Percentiles rank a stretch among this genome's conserved stretches.
Conservation (phyloP, 2,113 vertebrate genomes). For the Periophthalmus modestus region DNA sequence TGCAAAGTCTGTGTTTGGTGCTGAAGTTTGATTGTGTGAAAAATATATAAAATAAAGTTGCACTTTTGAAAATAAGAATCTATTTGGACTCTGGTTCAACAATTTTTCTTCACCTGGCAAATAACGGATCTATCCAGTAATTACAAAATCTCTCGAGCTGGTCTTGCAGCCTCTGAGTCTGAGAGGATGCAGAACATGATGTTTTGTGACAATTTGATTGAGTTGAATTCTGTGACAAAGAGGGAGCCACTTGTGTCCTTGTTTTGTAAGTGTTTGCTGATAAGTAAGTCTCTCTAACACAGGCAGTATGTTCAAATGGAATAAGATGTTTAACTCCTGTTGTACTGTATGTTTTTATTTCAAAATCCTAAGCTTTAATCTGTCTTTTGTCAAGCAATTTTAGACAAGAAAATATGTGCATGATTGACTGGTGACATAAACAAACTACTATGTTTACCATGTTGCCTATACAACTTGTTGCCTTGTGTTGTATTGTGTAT, state of each 20-base stretch:
- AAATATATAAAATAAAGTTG: not conserved
- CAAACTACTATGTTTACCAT: constrained; percentile 55
- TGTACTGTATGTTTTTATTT: constrained; percentile 40
- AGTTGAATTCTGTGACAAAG: not conserved
- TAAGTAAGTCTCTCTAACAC: constrained; percentile 61
- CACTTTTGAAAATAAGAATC: not conserved
- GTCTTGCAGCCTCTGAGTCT: not conserved
- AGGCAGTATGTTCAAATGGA: constrained; percentile 65
- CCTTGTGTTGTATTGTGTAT: constrained; percentile 70
- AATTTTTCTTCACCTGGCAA: not conserved
- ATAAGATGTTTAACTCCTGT: constrained; percentile 44
- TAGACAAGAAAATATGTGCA: constrained; percentile 31
- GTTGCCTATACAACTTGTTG: constrained; percentile 66
- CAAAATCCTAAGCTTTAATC: constrained; percentile 44
- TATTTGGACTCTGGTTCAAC: not conserved
- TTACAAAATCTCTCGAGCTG: not conserved
- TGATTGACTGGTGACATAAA: constrained; percentile 39
- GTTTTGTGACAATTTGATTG: not conserved
- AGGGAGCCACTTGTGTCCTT: constrained; percentile 54
- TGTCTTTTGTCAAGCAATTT: constrained; percentile 31
- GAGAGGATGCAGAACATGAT: not conserved
- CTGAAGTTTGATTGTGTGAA: not conserved
- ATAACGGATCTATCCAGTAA: not conserved
- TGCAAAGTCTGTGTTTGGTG: not conserved
- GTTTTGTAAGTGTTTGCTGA: constrained; percentile 59